phyloP scores from a whole-genome alignment of 2,888 invertebrate genomes.

The Nephrocerus scutellatus region DNA sequence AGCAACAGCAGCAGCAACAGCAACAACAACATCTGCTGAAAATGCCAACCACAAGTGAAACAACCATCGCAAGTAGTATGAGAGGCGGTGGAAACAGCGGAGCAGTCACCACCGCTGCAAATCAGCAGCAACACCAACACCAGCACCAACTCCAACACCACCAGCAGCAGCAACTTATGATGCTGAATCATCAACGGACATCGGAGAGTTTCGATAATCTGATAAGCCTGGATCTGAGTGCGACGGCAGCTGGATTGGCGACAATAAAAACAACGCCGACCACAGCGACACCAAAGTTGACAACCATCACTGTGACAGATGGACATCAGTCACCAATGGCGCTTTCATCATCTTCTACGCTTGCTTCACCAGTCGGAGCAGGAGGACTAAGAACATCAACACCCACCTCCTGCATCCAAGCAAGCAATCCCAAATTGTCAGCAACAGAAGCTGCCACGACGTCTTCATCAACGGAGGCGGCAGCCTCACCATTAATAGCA shows the following conservation, averaged over 20 bases:
- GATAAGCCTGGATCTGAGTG: conserved; percentile 19
- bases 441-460: conserved; percentile 8
- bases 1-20: conserved; percentile 6
- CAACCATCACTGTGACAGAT: conserved; percentile 8
- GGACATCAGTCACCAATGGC: conserved; percentile 17
- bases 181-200: too few species aligned
- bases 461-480: conserved; percentile 14
- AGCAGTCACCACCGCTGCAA: too few species aligned
- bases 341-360: conserved; percentile 19
- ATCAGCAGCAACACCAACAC: too few species aligned
- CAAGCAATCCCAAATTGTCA: conserved; percentile 14
- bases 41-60: too few species aligned
- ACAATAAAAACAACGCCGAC: too few species aligned
- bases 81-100: too few species aligned
- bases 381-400: too few species aligned
- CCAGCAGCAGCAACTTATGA: conserved; percentile 15
- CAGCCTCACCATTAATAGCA: conserved; percentile 23
- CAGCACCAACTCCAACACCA: conserved; percentile 17
- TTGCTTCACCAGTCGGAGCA: too few species aligned
- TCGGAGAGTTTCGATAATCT: conserved; percentile 17
- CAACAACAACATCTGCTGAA: conserved; percentile 5
- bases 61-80: conserved; percentile 10
- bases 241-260: too few species aligned
- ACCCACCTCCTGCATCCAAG: conserved; percentile 15
- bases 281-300: conserved; percentile 18